Evolutionary conservation across 2,113 vertebrate genomes (phyloP).

Genomic region (Drymodes brunneopygia): DNA sequence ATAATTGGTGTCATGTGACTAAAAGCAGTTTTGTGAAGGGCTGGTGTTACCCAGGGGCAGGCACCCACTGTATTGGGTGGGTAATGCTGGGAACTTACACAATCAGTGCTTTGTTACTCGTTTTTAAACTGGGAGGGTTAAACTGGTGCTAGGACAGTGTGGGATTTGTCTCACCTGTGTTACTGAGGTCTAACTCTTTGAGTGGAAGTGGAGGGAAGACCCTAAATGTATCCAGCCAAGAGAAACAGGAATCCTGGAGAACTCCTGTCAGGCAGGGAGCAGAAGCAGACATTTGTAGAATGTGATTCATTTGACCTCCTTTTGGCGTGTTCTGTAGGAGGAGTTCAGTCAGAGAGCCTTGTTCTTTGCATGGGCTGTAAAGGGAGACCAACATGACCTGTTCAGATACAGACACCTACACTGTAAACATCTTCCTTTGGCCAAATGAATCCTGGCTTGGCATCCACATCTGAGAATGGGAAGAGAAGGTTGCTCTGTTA

Average conservation of each 20-base stretch:
- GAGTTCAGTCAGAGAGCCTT: not conserved
- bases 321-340: not conserved
- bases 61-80: not conserved
- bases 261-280: not conserved
- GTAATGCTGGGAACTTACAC: not conserved
- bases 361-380: not conserved
- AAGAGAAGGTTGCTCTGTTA: not conserved
- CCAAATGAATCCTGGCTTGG: constrained; percentile 5
- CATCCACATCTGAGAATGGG: constrained; percentile 12
- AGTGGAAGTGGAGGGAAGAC: not conserved
- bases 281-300: not conserved
- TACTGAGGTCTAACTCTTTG: not conserved
- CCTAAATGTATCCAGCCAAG: not conserved
- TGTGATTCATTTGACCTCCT: constrained; percentile 38
- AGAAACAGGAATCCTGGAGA: not conserved
- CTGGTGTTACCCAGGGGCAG: not conserved
- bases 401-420: constrained; percentile 15
- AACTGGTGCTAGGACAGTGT: not conserved
- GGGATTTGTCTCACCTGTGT: not conserved
- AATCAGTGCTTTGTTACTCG: not conserved
- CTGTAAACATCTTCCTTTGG: constrained; percentile 38
- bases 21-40: not conserved
- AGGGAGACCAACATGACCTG: constrained; percentile 15
- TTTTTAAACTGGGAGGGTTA: not conserved
- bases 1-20: not conserved